These are phyloP conservation scores for Margaritifera margaritifera DNA, from an alignment of 2,888 invertebrate genomes.

Conservation along the genomic window DNA sequence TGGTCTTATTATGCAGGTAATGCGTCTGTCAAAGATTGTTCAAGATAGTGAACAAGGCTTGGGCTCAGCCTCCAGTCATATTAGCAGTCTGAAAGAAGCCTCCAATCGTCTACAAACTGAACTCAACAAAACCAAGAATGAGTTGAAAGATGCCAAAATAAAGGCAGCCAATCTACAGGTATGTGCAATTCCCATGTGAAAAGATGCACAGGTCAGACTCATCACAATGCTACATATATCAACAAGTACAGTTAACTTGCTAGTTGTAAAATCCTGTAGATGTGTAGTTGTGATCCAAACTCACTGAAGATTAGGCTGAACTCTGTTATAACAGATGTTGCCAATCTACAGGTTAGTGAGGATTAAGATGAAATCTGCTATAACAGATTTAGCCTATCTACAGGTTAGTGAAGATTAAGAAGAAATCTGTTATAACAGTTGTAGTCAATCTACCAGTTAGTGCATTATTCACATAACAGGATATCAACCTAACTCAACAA, in stretches of 20 bases:
- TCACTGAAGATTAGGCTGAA: no score
- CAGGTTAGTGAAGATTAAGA: no score
- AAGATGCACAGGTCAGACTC: background rate
- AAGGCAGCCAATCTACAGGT: slow-evolving; percentile 60
- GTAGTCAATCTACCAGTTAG: no score
- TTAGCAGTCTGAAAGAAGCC: slow-evolving; percentile 61
- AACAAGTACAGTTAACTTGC: background rate
- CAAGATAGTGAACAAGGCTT: slow-evolving; percentile 65
- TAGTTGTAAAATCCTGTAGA: no score
- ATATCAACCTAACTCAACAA: no score
- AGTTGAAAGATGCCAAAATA: slow-evolving; percentile 55
- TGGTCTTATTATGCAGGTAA: slow-evolving; percentile 49
- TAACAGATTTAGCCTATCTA: no score
- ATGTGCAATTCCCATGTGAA: slow-evolving; percentile 3
- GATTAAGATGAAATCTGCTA: no score
- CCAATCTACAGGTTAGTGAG: no score
- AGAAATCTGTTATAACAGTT: no score
- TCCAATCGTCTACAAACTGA: slow-evolving; percentile 59
- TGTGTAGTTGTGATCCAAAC: background rate
- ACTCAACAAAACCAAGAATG: slow-evolving; percentile 60
- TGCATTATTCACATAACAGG: no score
- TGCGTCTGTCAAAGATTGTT: slow-evolving; percentile 59
- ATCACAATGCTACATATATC: background rate
- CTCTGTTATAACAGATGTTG: no score
- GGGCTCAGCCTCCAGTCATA: slow-evolving; percentile 62